A percentile compares a stretch with the other conserved stretches of the same genome.
These are phyloP conservation scores for Ephestia elutella DNA, from an alignment of 1,140 invertebrate species.

Conservation along the genomic window DNA sequence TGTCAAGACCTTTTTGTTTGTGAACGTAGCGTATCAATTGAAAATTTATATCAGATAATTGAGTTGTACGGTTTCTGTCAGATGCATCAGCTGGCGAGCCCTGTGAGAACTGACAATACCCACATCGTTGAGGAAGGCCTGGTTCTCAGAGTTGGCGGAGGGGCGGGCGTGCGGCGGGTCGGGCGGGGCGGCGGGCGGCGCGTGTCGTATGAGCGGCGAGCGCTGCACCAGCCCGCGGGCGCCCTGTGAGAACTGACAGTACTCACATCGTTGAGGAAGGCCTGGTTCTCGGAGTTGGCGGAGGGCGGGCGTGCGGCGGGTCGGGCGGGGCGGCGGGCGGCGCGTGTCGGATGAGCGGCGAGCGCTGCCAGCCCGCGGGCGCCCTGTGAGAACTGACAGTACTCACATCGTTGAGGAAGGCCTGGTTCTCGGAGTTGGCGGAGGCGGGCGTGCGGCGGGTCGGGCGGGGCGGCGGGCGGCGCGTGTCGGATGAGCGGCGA, in stretches of 20 bases:
- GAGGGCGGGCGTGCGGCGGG: slow-evolving; percentile 81
- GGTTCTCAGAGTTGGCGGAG: slow-evolving; percentile 88
- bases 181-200: slow-evolving; percentile 77
- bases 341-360: slow-evolving; percentile 91
- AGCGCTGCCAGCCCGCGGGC: too few relatives aligned
- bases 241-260: slow-evolving; percentile 85
- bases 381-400: too few relatives aligned
- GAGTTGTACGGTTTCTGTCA: too few relatives aligned
- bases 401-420: slow-evolving; percentile 88
- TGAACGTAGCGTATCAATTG: too few relatives aligned
- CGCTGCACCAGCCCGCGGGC: slow-evolving; percentile 91
- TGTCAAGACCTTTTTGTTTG: too few relatives aligned
- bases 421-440: slow-evolving; percentile 89
- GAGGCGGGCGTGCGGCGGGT: slow-evolving; percentile 80
- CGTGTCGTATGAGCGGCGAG: slow-evolving; percentile 92
- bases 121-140: slow-evolving; percentile 90
- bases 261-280: slow-evolving; percentile 88
- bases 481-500: slow-evolving; percentile 92
- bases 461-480: slow-evolving; percentile 76
- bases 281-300: slow-evolving; percentile 89
- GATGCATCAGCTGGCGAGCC: too few relatives aligned
- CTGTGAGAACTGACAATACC: too few relatives aligned
- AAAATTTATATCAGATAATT: too few relatives aligned
- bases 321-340: slow-evolving; percentile 77
- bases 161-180: slow-evolving; percentile 80